Percentiles rank a stretch among this genome's conserved stretches.
These are phyloP conservation scores for Ascaphus truei DNA, from an alignment of 2,113 vertebrate species.

Conservation along the genomic window DNA sequence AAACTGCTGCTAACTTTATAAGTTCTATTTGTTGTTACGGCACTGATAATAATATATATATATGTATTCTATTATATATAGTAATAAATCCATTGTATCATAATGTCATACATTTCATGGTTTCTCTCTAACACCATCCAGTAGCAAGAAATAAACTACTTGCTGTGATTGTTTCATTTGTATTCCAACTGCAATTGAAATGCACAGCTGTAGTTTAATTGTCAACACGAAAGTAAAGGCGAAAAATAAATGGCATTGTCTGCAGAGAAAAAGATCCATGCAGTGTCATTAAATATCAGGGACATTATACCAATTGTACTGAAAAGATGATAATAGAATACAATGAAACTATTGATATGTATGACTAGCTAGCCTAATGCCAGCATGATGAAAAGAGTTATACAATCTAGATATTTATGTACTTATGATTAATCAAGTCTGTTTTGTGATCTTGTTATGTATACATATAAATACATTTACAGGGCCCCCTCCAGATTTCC, in stretches of 20 bases:
- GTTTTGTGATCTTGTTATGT: no score
- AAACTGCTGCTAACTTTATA: constrained; percentile 83
- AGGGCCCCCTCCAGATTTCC: no score
- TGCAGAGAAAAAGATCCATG: not conserved
- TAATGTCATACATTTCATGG: constrained; percentile 33
- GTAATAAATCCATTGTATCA: constrained; percentile 59
- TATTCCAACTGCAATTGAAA: not conserved
- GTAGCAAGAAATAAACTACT: not conserved
- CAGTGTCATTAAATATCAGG: no score
- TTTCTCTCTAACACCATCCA: not conserved
- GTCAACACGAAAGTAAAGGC: not conserved
- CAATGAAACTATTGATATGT: no score
- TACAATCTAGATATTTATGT: no score
- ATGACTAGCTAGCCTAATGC: no score
- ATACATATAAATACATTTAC: no score
- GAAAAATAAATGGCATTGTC: not conserved
- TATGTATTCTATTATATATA: constrained; percentile 64
- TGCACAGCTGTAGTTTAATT: not conserved
- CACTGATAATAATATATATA: constrained; percentile 59
- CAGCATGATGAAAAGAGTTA: no score
- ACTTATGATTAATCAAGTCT: no score
- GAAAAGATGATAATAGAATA: no score
- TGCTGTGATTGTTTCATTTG: not conserved
- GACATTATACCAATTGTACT: no score
- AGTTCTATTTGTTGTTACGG: constrained; percentile 60